Base-by-base conservation (phyloP, 2,797 vertebrate species). In the Pangasius mekongensis region DNA sequence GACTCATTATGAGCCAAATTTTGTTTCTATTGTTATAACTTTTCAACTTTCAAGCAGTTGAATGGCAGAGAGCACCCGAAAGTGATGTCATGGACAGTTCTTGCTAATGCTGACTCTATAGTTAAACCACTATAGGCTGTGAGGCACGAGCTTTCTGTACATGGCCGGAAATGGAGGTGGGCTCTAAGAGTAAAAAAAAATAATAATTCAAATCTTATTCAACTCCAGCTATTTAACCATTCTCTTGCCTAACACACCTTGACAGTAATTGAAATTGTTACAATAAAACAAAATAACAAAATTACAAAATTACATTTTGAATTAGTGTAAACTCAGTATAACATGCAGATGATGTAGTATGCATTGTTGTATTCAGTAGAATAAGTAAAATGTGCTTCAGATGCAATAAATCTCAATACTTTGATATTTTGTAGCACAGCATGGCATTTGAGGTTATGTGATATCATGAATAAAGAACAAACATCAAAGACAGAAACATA, bases 391-490 rank as follows among this genome's bases (percentile, higher is more conserved):
- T 67, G 8, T 83, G 33, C 24, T 39, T 22, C 20, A 43, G 60
- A 83, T 30, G 7, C 24, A 43, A 3, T n/a, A 43, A 8, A 66
- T 39, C 5, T 62, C 20, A 82, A 5, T 39, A 54, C 27, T 78
- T 13, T 80, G 14, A 56, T 80, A 33, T 77, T 52, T 14, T 33
- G 14, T 74, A 43, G 39, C 27, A 58, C 52, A 43, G 1, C 18
- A 52, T 84, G 62, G 9, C 27, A 67, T 84, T 67, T 67, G 16
- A 10, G 27, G 6, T 47, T 66, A 67, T 33, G 33, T 67, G 16
- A 69, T 52, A 83, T 67, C n/a, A 52, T 67, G 47, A 84, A 69
- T 83, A 83, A 66, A 66, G 13, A 66, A 83, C 81, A 67, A 49
- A 47, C 14, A 66, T 62, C 22, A 82, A 49, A n/a, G 36, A 14